Conservation (phyloP, 2,797 vertebrate species). For the Acanthis flammea region DNA sequence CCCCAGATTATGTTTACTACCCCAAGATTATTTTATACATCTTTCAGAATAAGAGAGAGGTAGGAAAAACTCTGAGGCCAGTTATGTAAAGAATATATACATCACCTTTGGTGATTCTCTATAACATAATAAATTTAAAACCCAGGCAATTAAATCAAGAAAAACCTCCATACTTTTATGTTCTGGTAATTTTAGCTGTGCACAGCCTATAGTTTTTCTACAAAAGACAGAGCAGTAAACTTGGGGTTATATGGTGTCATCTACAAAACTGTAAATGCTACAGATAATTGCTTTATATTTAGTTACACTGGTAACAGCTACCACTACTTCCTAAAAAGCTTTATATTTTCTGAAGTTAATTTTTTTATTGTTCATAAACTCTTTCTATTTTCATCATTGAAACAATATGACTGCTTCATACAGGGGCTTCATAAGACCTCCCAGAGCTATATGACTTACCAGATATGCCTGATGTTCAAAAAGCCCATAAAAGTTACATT, state of each 20-base stretch:
- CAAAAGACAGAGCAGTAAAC: not conserved
- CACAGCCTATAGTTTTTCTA: not conserved
- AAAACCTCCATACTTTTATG: accelerated
- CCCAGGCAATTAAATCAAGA: not conserved
- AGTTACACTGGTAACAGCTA: not conserved
- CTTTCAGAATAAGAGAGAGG: not conserved
- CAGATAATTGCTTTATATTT: not conserved
- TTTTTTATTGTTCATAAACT: not conserved
- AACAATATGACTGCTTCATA: not conserved
- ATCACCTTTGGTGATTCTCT: not conserved
- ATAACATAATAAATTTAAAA: not conserved
- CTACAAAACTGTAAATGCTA: not conserved
- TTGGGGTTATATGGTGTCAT: not conserved
- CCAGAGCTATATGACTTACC: not conserved
- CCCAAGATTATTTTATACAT: not conserved
- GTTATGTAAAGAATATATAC: not conserved
- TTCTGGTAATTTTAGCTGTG: not conserved
- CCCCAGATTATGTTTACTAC: not conserved
- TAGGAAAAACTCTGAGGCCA: not conserved
- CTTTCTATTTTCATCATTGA: not conserved
- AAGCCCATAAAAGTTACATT: not conserved
- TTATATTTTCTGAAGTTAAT: not conserved
- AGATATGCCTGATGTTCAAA: not conserved
- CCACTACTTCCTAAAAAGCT: not conserved
- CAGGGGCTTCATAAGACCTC: not conserved